Percentiles rank a stretch among this genome's conserved stretches.
These are phyloP conservation scores for Andrena fulva DNA, from an alignment of 2,888 invertebrate genomes.

Conservation along the genomic window DNA sequence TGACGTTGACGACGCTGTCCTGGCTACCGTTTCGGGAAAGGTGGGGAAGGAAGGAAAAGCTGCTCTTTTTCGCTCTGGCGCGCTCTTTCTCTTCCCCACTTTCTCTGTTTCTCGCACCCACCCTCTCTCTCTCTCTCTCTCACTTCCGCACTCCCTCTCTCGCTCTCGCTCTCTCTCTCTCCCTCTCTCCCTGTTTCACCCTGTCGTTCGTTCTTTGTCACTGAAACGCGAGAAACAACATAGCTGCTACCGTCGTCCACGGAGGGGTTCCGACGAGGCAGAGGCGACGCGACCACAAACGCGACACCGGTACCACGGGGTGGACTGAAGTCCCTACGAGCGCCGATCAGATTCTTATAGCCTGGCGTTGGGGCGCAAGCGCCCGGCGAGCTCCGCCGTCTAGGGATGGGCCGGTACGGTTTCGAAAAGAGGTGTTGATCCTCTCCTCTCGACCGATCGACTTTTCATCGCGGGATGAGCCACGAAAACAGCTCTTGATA, in stretches of 20 bases:
- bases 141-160: neutral
- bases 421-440: slow-evolving; percentile 71
- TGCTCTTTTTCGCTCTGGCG: slow-evolving; percentile 30
- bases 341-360: slow-evolving; percentile 70
- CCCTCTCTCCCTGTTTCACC: slow-evolving; percentile 22
- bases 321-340: slow-evolving; percentile 75
- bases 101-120: neutral
- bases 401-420: slow-evolving; percentile 62
- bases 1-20: slow-evolving; percentile 62
- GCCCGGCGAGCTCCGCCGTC: slow-evolving; percentile 54
- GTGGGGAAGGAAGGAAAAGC: slow-evolving; percentile 32
- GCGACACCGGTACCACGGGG: slow-evolving; percentile 75
- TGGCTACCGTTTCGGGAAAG: slow-evolving; percentile 38
- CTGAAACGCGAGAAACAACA: slow-evolving; percentile 59
- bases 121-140: slow-evolving; percentile 14
- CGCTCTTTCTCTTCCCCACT: slow-evolving; percentile 16
- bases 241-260: slow-evolving; percentile 49
- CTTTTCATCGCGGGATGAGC: slow-evolving; percentile 60
- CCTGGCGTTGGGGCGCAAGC: slow-evolving; percentile 59
- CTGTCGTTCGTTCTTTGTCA: slow-evolving; percentile 42
- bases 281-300: slow-evolving; percentile 28
- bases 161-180: slow-evolving; percentile 6
- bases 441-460: slow-evolving; percentile 66
- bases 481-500: slow-evolving; percentile 46
- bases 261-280: slow-evolving; percentile 16